phyloP scores from a whole-genome alignment of 2,113 vertebrate species.

The Osmerus mordax region DNA sequence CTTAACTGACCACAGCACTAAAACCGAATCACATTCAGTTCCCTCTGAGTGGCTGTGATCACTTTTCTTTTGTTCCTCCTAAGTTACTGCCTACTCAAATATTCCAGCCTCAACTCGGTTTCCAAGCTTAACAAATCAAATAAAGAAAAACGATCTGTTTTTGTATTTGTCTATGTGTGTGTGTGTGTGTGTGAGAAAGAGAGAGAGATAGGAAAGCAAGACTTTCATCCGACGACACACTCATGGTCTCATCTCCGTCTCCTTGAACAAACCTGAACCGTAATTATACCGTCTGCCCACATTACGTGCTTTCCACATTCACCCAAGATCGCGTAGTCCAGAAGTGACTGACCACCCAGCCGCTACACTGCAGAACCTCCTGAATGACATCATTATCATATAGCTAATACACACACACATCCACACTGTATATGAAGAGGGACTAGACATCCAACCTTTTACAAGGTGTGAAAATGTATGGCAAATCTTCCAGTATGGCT shows the following conservation, averaged over 20 bases:
- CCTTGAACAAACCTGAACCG: neutral
- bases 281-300: slow-evolving; percentile 29
- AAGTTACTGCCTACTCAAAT: neutral
- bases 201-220: no score
- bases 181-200: neutral
- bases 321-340: slow-evolving; percentile 11
- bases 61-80: neutral
- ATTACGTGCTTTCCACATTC: slow-evolving; percentile 5
- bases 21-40: neutral
- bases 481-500: no score
- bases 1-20: slow-evolving; percentile 5
- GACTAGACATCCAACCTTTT: no score
- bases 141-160: neutral
- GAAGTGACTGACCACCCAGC: slow-evolving; percentile 5
- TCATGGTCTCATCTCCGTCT: slow-evolving; percentile 13
- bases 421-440: no score
- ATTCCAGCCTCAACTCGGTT: no score
- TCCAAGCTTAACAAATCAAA: neutral
- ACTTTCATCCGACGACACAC: neutral
- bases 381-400: neutral
- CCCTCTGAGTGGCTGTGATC: neutral
- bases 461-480: no score
- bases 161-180: neutral
- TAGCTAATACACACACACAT: no score
- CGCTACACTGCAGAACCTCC: slow-evolving; percentile 1